A percentile compares a stretch with the other conserved stretches of the same genome.
Conservation (phyloP, 2,888 invertebrate species). For the Andrena bicolor region DNA sequence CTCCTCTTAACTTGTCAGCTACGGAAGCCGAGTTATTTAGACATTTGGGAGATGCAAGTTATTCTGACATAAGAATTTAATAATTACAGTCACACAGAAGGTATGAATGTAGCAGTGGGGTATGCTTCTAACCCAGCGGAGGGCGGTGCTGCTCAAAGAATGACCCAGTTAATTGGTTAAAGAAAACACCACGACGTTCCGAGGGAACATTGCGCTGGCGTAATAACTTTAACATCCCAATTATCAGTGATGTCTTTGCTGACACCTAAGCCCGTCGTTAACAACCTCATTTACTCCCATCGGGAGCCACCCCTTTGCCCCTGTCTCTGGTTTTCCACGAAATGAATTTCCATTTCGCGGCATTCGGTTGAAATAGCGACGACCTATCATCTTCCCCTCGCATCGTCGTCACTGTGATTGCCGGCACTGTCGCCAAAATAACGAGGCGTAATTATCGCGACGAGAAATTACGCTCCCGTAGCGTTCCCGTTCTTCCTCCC, state of each 20-base stretch:
- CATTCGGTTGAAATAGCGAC: constrained; percentile 20
- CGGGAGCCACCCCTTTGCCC: constrained; percentile 17
- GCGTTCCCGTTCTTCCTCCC: no score
- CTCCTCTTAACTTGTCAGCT: background rate
- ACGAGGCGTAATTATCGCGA: constrained; percentile 52
- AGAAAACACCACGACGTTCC: no score
- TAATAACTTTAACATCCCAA: constrained; percentile 48
- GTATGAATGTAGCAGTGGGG: no score
- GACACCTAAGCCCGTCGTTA: constrained; percentile 47
- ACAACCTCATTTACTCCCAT: constrained; percentile 56
- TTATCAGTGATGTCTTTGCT: constrained; percentile 46
- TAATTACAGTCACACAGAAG: no score
- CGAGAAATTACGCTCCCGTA: constrained; percentile 32
- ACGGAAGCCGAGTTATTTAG: no score
- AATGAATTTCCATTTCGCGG: constrained; percentile 45
- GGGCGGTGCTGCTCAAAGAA: no score
- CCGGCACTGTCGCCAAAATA: constrained; percentile 44
- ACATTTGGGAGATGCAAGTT: no score
- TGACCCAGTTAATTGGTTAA: no score
- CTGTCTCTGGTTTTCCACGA: constrained; percentile 11
- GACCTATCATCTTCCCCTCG: constrained; percentile 1
- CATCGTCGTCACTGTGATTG: constrained; percentile 11
- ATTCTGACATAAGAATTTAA: no score
- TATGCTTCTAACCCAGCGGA: no score
- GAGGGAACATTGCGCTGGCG: constrained; percentile 3